A percentile compares a stretch with the other conserved stretches of the same genome.
Conservation (phyloP, 2,113 vertebrate species). For the Pomatostomus ruficeps region DNA sequence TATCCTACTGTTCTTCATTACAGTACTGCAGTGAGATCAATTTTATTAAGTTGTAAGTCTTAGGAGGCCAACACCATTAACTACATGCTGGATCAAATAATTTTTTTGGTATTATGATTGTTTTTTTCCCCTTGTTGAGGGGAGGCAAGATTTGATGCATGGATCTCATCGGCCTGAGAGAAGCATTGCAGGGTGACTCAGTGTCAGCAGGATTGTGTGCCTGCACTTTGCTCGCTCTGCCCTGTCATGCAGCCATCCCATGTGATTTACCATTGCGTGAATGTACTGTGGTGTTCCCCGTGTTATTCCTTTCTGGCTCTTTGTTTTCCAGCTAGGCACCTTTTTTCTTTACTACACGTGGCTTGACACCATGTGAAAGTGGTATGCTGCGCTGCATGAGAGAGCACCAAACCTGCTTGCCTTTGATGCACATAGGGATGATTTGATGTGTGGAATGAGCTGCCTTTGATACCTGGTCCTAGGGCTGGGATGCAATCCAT, state of each 20-base stretch:
- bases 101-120: conserved; percentile 27
- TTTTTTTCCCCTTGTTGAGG: not conserved
- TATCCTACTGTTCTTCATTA: conserved; percentile 73
- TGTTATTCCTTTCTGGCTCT: not conserved
- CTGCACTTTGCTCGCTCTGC: not conserved
- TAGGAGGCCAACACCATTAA: conserved; percentile 60
- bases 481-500: not conserved
- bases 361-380: not conserved
- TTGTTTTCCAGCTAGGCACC: not conserved
- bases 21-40: conserved; percentile 64
- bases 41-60: conserved; percentile 71
- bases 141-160: not conserved
- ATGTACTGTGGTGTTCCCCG: not conserved
- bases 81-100: conserved; percentile 54
- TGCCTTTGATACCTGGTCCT: not conserved
- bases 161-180: not conserved
- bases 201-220: not conserved
- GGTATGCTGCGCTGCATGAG: not conserved
- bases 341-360: not conserved
- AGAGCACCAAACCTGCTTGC: not conserved
- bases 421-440: not conserved
- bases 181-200: accelerated
- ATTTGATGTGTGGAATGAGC: not conserved
- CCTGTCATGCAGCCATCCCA: not conserved
- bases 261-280: not conserved